Evolutionary conservation across 1,140 invertebrate species (phyloP).

Genomic region (Bacillus rossius): DNA sequence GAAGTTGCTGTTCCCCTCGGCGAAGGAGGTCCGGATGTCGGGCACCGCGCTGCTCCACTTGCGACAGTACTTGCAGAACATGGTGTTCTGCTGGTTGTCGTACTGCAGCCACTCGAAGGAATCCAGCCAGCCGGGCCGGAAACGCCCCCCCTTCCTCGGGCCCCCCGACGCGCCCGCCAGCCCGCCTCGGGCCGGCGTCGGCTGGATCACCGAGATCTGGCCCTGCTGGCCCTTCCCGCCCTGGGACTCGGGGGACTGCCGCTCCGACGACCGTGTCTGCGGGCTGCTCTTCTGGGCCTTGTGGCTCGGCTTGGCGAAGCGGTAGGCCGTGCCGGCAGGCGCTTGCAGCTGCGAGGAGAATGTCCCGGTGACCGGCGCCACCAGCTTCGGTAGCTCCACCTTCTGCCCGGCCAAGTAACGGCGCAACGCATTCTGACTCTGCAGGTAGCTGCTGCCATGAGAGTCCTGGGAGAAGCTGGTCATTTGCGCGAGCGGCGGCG

Average conservation of each 20-base stretch:
- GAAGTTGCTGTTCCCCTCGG: conserved; percentile 67
- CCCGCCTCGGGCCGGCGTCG: conserved; percentile 25
- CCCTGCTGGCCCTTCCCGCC: conserved; percentile 13
- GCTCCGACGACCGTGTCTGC: neutral
- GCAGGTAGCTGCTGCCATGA: neutral
- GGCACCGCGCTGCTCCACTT: conserved; percentile 63
- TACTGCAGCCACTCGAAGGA: conserved; percentile 63
- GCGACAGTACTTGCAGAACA: conserved; percentile 66
- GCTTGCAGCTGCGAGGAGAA: conserved; percentile 21
- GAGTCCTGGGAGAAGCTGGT: conserved; percentile 7
- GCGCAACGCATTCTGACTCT: conserved; percentile 15
- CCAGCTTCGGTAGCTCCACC: conserved; percentile 25
- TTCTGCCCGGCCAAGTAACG: conserved; percentile 21
- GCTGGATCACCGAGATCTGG: conserved; percentile 46
- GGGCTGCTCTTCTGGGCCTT: no score
- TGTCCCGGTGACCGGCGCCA: conserved; percentile 20
- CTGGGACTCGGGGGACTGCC: no score
- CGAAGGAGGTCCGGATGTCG: conserved; percentile 65
- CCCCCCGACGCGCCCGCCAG: conserved; percentile 6
- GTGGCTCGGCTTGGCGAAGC: no score
- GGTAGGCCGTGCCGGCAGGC: neutral
- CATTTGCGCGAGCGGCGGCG: conserved; percentile 9
- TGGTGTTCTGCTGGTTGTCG: conserved; percentile 56
- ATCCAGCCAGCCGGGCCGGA: conserved; percentile 57
- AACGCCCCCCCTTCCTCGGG: conserved; percentile 52